These are phyloP conservation scores for Masticophis lateralis DNA, from an alignment of 2,797 vertebrate species.

Conservation along the genomic window DNA sequence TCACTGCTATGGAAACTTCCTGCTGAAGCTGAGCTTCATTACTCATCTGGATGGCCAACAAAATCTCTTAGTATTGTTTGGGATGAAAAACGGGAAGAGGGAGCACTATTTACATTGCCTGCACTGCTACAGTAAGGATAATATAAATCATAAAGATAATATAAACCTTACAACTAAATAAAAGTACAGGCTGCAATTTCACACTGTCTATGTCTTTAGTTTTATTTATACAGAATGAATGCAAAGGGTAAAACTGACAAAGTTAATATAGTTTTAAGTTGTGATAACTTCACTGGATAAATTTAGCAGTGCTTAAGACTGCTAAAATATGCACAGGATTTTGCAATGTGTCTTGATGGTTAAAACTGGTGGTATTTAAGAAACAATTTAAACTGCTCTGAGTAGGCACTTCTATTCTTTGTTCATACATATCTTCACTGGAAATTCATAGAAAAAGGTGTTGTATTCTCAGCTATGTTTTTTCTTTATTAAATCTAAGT, in stretches of 20 bases:
- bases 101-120: background rate
- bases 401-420: background rate
- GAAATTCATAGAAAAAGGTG: too few species aligned
- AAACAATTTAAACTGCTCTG: background rate
- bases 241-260: background rate
- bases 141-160: background rate
- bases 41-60: background rate
- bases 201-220: background rate
- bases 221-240: background rate
- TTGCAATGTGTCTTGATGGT: background rate
- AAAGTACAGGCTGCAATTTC: background rate
- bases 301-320: background rate
- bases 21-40: background rate
- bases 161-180: background rate
- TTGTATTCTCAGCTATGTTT: too few species aligned
- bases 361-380: background rate
- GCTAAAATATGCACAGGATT: background rate
- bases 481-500: background rate
- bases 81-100: background rate
- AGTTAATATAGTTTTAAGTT: background rate
- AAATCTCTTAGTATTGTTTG: background rate
- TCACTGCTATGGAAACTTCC: background rate
- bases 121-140: background rate
- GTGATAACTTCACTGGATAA: background rate
- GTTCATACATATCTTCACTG: too few species aligned